A percentile compares a stretch with the other conserved stretches of the same genome.
phyloP scores from a whole-genome alignment of 2,797 vertebrate species.

The Euphonia xanthogaster region DNA sequence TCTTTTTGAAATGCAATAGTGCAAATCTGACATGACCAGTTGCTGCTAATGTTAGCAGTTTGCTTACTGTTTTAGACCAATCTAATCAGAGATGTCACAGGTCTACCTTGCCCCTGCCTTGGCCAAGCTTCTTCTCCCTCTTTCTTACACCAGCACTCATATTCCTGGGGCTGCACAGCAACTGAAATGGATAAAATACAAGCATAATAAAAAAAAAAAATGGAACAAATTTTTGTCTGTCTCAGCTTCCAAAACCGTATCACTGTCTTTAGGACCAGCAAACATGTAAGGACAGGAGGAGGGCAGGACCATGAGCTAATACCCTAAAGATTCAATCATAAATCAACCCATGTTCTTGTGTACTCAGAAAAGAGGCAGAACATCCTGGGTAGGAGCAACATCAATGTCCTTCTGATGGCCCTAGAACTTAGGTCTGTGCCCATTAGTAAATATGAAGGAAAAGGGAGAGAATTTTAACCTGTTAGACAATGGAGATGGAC shows the following conservation, averaged over 20 bases:
- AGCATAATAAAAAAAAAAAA: neutral
- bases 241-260: neutral
- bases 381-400: neutral
- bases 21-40: neutral
- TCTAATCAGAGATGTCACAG: neutral
- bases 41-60: neutral
- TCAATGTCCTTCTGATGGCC: neutral
- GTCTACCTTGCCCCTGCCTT: neutral
- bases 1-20: neutral
- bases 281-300: neutral
- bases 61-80: neutral
- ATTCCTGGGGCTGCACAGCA: neutral
- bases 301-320: neutral
- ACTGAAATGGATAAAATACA: neutral
- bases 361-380: neutral
- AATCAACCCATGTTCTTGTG: neutral
- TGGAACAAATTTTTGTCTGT: neutral
- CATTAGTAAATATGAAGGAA: neutral
- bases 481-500: neutral
- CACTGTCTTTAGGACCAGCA: neutral
- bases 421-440: neutral
- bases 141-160: neutral
- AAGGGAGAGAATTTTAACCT: neutral
- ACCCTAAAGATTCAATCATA: accelerated
- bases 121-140: neutral